Evolutionary conservation across 2,113 vertebrate genomes (phyloP).

Genomic region (Oxyruncus cristatus): DNA sequence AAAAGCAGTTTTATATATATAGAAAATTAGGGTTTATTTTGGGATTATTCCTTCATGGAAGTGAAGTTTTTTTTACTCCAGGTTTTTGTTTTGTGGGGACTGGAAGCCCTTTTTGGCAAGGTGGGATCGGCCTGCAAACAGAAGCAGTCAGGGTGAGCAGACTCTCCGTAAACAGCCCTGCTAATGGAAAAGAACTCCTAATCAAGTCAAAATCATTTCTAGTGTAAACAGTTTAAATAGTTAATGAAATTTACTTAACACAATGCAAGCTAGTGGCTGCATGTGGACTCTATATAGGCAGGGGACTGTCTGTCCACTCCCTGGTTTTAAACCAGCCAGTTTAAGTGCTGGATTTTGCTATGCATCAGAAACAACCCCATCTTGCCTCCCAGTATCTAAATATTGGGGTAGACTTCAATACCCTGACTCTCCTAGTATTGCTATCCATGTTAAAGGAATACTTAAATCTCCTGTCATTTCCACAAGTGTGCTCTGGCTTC

Average conservation of each 20-base stretch:
- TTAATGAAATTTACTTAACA: background rate
- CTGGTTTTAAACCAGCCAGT: background rate
- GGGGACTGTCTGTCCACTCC: background rate
- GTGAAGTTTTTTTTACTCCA: background rate
- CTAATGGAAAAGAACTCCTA: background rate
- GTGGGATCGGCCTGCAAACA: background rate
- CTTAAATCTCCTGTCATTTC: accelerated
- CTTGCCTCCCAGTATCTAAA: background rate
- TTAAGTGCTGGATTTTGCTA: background rate
- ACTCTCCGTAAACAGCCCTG: background rate
- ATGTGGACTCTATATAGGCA: background rate
- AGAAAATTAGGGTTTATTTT: background rate
- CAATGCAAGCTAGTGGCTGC: background rate
- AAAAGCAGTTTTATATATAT: background rate
- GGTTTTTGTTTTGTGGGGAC: background rate
- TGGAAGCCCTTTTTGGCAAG: background rate
- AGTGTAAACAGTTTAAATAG: background rate
- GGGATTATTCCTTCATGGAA: background rate
- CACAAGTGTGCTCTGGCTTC: background rate
- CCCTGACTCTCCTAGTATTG: background rate
- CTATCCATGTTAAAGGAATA: background rate
- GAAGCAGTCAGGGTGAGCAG: background rate
- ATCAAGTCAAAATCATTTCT: background rate
- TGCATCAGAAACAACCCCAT: background rate
- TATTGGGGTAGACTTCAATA: background rate